Evolutionary conservation across 53 echinoderm and acorn worm species (phyloP).

Genomic region (Luidia sarsii): DNA sequence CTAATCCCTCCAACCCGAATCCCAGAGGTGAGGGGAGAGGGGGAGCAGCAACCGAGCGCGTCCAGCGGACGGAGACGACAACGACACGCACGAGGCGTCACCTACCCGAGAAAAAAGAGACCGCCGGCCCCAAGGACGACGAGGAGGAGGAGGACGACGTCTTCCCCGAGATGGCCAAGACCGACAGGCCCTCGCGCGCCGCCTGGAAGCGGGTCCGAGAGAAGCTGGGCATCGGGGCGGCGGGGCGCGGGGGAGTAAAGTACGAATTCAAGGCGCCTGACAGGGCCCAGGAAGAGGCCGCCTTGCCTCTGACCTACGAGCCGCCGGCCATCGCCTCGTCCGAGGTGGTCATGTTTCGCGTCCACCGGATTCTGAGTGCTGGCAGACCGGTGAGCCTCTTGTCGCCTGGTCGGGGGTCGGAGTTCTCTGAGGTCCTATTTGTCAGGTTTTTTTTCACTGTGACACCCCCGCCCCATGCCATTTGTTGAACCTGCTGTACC

Average conservation of each 20-base stretch:
- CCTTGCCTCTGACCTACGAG: slow-evolving; percentile 27
- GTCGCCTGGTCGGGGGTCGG: slow-evolving; percentile 26
- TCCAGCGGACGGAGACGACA: slow-evolving; percentile 11
- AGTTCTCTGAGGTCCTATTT: too few species aligned
- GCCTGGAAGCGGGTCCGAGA: neutral
- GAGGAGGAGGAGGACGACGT: neutral
- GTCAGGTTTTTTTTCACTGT: too few species aligned
- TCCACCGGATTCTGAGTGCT: slow-evolving; percentile 46
- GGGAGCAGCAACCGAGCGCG: neutral
- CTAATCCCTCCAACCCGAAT: slow-evolving; percentile 24
- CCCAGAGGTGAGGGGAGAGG: slow-evolving; percentile 4
- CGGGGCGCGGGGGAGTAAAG: neutral
- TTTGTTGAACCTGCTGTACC: too few species aligned
- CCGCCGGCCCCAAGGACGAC: too few species aligned
- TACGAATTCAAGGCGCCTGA: slow-evolving; percentile 22
- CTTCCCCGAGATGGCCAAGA: neutral
- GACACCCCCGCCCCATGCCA: too few species aligned
- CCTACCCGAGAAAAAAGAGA: too few species aligned
- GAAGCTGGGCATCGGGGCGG: neutral
- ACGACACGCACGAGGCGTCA: too few species aligned
- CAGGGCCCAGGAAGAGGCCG: neutral
- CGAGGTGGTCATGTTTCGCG: slow-evolving; percentile 63
- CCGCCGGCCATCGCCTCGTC: slow-evolving; percentile 48
- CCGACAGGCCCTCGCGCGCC: neutral
- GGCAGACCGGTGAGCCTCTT: slow-evolving; percentile 43